These are phyloP conservation scores for Addax nasomaculatus DNA, from an alignment of 2,113 vertebrate species.

Conservation along the genomic window DNA sequence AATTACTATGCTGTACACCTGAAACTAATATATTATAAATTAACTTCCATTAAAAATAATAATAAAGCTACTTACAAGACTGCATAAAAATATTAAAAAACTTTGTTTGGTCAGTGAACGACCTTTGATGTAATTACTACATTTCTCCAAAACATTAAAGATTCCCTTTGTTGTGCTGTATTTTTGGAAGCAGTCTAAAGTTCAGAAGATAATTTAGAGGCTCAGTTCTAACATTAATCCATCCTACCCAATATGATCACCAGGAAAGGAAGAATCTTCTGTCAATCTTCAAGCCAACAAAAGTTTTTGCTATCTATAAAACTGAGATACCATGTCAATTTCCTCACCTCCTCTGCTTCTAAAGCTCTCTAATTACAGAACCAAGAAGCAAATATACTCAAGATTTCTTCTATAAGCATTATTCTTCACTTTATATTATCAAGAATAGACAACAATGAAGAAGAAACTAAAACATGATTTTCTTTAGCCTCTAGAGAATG, in stretches of 20 bases:
- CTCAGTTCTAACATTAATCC: neutral
- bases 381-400: neutral
- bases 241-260: neutral
- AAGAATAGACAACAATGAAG: neutral
- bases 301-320: neutral
- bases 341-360: neutral
- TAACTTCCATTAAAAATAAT: neutral
- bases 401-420: neutral
- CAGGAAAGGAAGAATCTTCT: neutral
- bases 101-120: neutral
- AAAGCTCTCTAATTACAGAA: neutral
- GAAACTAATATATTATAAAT: neutral
- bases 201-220: neutral
- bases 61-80: neutral
- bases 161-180: neutral
- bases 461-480: neutral
- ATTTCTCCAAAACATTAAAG: neutral
- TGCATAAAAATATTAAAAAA: neutral
- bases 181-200: neutral
- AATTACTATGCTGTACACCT: neutral
- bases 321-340: neutral
- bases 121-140: neutral
- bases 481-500: neutral
- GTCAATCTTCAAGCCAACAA: neutral
- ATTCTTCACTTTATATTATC: neutral